A percentile compares a stretch with the other conserved stretches of the same genome.
These are phyloP conservation scores for Octodonta nipae DNA, from an alignment of 2,888 invertebrate species.

Conservation along the genomic window DNA sequence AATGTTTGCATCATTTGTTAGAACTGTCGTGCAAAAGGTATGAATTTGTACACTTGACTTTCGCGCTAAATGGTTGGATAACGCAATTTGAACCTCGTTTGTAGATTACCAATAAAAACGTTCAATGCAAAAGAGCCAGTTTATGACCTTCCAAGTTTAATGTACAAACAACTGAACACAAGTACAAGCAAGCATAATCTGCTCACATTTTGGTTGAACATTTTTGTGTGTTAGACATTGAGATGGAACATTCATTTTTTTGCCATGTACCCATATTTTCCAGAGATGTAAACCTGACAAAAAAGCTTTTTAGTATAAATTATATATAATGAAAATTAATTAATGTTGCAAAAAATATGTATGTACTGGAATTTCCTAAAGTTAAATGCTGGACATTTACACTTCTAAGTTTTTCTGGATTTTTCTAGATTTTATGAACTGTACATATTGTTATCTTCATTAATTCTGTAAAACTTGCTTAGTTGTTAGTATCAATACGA, in stretches of 20 bases:
- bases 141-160: not conserved
- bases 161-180: not conserved
- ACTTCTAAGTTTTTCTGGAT: constrained; percentile 12
- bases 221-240: constrained; percentile 17
- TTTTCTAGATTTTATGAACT: too few relatives aligned
- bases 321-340: constrained; percentile 23
- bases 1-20: too few relatives aligned
- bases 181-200: too few relatives aligned
- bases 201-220: too few relatives aligned
- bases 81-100: constrained; percentile 19
- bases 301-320: constrained; percentile 27
- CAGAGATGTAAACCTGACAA: constrained; percentile 19
- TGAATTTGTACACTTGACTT: too few relatives aligned
- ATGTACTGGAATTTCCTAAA: constrained; percentile 21
- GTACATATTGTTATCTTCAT: too few relatives aligned
- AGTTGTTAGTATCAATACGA: too few relatives aligned
- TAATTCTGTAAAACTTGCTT: too few relatives aligned
- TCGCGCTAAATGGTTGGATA: too few relatives aligned
- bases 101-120: constrained; percentile 9
- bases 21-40: too few relatives aligned
- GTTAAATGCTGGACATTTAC: constrained; percentile 20
- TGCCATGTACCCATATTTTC: constrained; percentile 15
- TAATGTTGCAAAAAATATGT: constrained; percentile 25
- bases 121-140: not conserved
- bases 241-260: constrained; percentile 17